Percentiles rank a stretch among this genome's conserved stretches.
Conservation (phyloP, 2,888 invertebrate species). For the Trichogramma evanescens region DNA sequence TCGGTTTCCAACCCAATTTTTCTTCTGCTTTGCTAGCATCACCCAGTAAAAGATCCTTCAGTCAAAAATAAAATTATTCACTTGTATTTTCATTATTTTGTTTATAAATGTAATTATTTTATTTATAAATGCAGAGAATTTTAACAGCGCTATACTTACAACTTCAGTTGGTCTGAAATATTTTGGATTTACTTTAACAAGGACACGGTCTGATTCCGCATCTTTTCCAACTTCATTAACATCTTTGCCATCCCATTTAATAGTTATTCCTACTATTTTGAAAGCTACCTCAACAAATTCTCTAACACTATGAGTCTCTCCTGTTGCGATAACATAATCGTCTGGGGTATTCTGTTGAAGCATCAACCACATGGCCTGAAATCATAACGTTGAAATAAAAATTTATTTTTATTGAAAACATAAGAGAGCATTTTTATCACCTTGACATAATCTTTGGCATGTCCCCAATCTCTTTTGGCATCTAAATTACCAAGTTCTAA, state of each 20-base stretch:
- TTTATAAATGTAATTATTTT: constrained; percentile 7
- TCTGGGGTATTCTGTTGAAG: constrained; percentile 85
- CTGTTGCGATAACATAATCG: constrained; percentile 96
- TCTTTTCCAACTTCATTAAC: constrained; percentile 72
- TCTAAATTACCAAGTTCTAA: constrained; percentile 92
- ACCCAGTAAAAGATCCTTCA: constrained; percentile 80
- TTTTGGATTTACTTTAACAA: constrained; percentile 85
- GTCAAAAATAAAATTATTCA: background rate
- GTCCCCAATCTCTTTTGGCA: constrained; percentile 96
- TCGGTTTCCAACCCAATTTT: constrained; percentile 82
- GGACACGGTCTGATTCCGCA: constrained; percentile 61
- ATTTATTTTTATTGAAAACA: constrained; percentile 1
- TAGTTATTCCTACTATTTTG: constrained; percentile 68
- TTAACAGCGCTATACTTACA: constrained; percentile 51
- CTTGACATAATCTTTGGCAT: constrained; percentile 92
- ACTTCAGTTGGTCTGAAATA: constrained; percentile 98
- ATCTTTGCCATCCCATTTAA: constrained; percentile 84
- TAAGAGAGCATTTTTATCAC: constrained; percentile 44
- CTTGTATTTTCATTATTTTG: constrained; percentile 1
- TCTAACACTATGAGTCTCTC: constrained; percentile 87
- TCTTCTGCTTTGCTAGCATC: constrained; percentile 85
- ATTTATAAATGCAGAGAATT: constrained; percentile 2
- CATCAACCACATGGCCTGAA: constrained; percentile 98
- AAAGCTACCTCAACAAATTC: constrained; percentile 95
- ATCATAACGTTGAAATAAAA: background rate